A percentile compares a stretch with the other conserved stretches of the same genome.
Conservation (phyloP, 2,888 invertebrate species). For the Scaptomyza reducta region DNA sequence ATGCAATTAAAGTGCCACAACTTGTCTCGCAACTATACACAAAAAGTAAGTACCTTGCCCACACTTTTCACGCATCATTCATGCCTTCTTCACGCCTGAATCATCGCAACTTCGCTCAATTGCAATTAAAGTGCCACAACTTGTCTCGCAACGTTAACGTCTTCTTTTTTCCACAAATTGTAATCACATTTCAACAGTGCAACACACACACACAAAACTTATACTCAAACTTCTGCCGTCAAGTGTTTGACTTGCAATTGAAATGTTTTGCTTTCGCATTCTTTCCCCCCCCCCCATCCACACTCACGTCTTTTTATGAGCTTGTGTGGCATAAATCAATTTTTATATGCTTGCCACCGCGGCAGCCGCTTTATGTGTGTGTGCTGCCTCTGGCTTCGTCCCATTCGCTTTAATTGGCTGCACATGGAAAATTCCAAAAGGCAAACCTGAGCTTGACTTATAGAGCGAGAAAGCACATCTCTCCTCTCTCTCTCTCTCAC, state of each 20-base stretch:
- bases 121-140: slow-evolving; percentile 45
- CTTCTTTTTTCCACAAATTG: slow-evolving; percentile 21
- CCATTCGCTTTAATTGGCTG: slow-evolving; percentile 57
- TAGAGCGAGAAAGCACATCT: background rate
- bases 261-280: slow-evolving; percentile 41
- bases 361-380: slow-evolving; percentile 10
- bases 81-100: background rate
- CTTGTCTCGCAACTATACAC: no score
- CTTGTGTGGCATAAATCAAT: slow-evolving; percentile 63
- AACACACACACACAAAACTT: slow-evolving; percentile 25
- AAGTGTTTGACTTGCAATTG: slow-evolving; percentile 72
- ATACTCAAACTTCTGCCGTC: slow-evolving; percentile 44
- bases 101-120: background rate
- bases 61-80: background rate
- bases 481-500: background rate
- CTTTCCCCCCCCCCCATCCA: slow-evolving; percentile 1
- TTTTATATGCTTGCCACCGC: slow-evolving; percentile 49
- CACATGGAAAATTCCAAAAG: slow-evolving; percentile 65
- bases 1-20: no score
- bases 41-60: background rate
- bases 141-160: background rate
- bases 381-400: background rate
- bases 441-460: slow-evolving; percentile 51
- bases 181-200: slow-evolving; percentile 49
- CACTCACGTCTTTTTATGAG: background rate